Evolutionary conservation across 2,113 vertebrate species (phyloP).

Genomic region (Collichthys lucidus): DNA sequence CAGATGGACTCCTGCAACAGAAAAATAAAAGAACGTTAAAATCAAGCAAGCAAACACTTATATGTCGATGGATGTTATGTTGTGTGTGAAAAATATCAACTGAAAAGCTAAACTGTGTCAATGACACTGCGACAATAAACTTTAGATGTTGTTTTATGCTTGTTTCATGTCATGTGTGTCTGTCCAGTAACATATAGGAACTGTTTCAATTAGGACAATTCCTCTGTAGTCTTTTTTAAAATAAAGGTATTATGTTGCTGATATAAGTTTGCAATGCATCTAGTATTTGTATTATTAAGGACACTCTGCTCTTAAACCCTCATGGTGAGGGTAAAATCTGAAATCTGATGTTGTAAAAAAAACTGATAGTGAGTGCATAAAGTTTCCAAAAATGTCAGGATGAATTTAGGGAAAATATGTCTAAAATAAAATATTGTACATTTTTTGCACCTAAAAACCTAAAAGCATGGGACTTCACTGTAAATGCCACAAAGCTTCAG

Average conservation of each 20-base stretch:
- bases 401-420: neutral
- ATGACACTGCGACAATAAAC: neutral
- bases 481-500: neutral
- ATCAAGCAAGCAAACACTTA: neutral
- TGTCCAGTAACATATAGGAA: too few relatives aligned
- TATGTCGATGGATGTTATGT: neutral
- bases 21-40: conserved; percentile 6
- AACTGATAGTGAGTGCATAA: too few relatives aligned
- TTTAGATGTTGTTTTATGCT: neutral
- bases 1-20: conserved; percentile 73
- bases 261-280: neutral
- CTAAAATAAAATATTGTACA: neutral
- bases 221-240: neutral
- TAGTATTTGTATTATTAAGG: neutral
- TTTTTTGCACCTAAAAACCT: neutral
- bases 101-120: neutral
- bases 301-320: neutral
- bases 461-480: neutral
- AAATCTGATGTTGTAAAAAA: neutral
- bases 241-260: too few relatives aligned
- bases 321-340: too few relatives aligned
- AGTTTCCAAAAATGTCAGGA: neutral
- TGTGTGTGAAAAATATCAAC: too few relatives aligned
- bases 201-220: neutral
- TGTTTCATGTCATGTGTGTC: neutral